These are phyloP conservation scores for Sebastes elongatus DNA, from an alignment of 2,797 vertebrate genomes.

Conservation along the genomic window DNA sequence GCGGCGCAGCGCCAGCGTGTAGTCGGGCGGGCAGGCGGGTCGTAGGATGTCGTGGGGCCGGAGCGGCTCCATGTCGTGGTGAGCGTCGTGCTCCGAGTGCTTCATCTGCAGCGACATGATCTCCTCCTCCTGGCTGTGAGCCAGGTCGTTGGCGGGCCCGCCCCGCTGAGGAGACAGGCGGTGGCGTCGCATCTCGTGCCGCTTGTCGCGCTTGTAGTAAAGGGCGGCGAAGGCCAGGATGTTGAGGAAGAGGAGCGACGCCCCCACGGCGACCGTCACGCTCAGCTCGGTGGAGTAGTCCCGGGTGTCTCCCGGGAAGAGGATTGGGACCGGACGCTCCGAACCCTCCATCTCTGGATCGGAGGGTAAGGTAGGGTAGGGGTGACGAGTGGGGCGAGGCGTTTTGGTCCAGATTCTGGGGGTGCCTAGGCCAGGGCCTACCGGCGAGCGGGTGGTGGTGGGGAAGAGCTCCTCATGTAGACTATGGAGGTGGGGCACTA, in stretches of 20 bases:
- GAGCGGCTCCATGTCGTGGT: slow-evolving; percentile 89
- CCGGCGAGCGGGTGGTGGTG: slow-evolving; percentile 86
- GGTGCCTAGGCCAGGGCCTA: slow-evolving; percentile 70
- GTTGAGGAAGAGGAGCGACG: slow-evolving; percentile 94
- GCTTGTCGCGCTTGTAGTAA: slow-evolving; percentile 94
- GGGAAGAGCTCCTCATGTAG: slow-evolving; percentile 87
- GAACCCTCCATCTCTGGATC: slow-evolving; percentile 80
- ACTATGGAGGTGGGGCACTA: slow-evolving; percentile 93
- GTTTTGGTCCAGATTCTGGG: slow-evolving; percentile 72
- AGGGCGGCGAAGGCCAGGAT: slow-evolving; percentile 94
- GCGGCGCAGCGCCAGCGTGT: slow-evolving; percentile 90
- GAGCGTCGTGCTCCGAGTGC: slow-evolving; percentile 87
- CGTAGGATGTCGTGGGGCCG: slow-evolving; percentile 88
- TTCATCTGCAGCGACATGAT: slow-evolving; percentile 95
- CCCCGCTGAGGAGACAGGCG: slow-evolving; percentile 86
- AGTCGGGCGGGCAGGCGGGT: slow-evolving; percentile 92
- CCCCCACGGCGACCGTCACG: slow-evolving; percentile 92
- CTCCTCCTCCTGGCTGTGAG: slow-evolving; percentile 92
- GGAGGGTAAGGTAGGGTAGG: slow-evolving; percentile 84
- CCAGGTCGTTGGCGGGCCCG: slow-evolving; percentile 88
- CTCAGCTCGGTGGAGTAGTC: slow-evolving; percentile 95
- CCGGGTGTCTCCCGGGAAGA: slow-evolving; percentile 88
- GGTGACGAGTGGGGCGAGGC: slow-evolving; percentile 83
- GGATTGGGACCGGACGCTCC: slow-evolving; percentile 76
- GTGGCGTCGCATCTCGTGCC: slow-evolving; percentile 89